Evolutionary conservation across 2,113 vertebrate genomes (phyloP), one percentile per base, ranked within the genome.

Genomic region (Phodopus roborovskii): DNA sequence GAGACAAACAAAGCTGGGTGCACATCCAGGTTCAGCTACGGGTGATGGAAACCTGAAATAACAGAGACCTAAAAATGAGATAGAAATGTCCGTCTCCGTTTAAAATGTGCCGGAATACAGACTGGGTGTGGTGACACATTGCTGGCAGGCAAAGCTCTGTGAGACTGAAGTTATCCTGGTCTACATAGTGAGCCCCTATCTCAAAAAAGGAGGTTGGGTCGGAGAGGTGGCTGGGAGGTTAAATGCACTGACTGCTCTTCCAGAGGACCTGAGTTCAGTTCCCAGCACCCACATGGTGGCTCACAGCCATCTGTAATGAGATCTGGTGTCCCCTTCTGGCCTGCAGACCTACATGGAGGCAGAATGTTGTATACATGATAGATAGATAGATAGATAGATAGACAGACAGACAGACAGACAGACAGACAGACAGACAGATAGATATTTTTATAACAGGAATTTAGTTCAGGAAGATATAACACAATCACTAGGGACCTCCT

Each of bases 51-150:
- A 53, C n/a, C n/a, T 71, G 13, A 48, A 85, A 62, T 1, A 75
- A 48, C 17, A 93, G 87, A 30, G 36, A 6, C n/a, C 68, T 87
- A 91, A 93, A 83, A 91, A 83, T 28, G 48, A 81, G 17, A 39
- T 2, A 39, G 39, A 95, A 71, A 64, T 73, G 64, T 48, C 79
- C 2, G 20, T 77, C 62, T 87, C 22, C 45, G 10, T 11, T 30
- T 39, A 11, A 88, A 88, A 81, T 42, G 28, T 87, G n/a, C 15
- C 24, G 53, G 74, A 50, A 94, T 42, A n/a, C 39, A 78, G 16
- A 42, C 30, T 19, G 39, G 62, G 62, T 22, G 28, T 68, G 42
- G 62, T 33, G 39, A 39, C 3, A 3, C 36, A 68, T 24, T 20
- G 10, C 12, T 3, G 28, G 26, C 60, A 30, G 24, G 4, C 53